A percentile compares a stretch with the other conserved stretches of the same genome.
phyloP scores from a whole-genome alignment of 2,888 invertebrate genomes.

The Eupithecia pulchellata region DNA sequence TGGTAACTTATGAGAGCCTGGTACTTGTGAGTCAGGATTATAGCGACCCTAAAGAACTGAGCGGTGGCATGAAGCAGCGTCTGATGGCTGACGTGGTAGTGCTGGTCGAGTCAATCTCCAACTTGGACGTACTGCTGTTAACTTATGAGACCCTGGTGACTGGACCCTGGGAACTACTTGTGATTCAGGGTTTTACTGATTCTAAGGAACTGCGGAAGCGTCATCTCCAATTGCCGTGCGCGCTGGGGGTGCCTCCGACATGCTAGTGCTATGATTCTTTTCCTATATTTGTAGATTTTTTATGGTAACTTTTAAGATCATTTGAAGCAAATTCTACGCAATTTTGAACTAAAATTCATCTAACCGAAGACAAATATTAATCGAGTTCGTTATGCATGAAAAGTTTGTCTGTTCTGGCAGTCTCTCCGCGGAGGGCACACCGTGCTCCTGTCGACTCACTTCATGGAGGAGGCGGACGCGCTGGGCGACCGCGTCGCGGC shows the following conservation, averaged over 20 bases:
- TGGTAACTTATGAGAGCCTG: not conserved
- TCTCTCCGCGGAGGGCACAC: constrained; percentile 86
- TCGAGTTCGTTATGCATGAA: not conserved
- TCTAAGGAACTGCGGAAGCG: no score
- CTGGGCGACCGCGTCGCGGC: constrained; percentile 96
- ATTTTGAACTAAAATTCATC: not conserved
- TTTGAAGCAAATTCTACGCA: not conserved
- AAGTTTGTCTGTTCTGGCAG: not conserved
- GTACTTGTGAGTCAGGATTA: not conserved
- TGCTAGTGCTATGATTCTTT: not conserved
- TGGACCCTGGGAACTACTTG: not conserved
- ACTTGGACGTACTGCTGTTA: constrained; percentile 54
- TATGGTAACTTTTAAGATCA: no score
- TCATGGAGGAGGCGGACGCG: constrained; percentile 98
- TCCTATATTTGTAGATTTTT: not conserved
- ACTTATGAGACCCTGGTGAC: not conserved
- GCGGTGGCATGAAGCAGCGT: not conserved
- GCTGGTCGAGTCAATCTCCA: constrained; percentile 91
- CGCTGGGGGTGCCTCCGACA: no score
- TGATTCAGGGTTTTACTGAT: no score
- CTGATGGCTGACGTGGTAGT: constrained; percentile 86
- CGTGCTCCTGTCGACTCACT: constrained; percentile 95
- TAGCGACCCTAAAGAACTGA: not conserved
- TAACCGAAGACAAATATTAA: not conserved
- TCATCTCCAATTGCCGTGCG: no score